Evolutionary conservation across 2,888 invertebrate genomes (phyloP), one percentile per base, ranked within the genome.

Genomic region (Anagyrus pseudococci): DNA sequence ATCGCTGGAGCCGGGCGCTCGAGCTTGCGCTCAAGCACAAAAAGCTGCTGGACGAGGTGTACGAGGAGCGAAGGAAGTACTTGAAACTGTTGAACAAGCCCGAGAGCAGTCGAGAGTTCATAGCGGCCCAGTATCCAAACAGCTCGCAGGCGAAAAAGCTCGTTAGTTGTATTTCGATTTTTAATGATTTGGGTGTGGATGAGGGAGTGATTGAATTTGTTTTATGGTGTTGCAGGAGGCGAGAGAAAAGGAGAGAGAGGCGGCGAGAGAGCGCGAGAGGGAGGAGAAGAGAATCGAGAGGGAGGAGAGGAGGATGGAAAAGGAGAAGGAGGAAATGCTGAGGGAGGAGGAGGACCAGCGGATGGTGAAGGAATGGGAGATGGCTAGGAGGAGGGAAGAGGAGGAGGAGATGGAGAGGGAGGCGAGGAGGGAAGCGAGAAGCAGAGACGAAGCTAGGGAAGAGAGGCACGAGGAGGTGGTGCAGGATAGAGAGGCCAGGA

Each of bases 1-100:
- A 89, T 75, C 88, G 89, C 71, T 93, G 92, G 91, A 87, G 87
- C 70, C 89, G 92, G 73, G 91, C 92, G 1, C 78, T 93, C 58
- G 91, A 92, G 72, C 79, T 92, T 65, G 90, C 91, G 0, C 77
- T 88, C 3, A 90, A 90, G 73, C 87, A 91, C 77, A 89, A 89
- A 76, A 87, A 86, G 3, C 86, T 89, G 71, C 81, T 91, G 19
- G 91, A 91, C 71, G 87, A 88, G 6, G 90, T 93, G n/a, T 77
- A 92, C 52, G 86, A 87, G 40, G 84, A 87, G 70, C 82, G 92
- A 59, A 84, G 85, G 72, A 84, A 85, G 68, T 90, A 90, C 78
- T 81, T 91, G 66, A 81, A 85, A 58, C 82, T 83, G 3, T 81
- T 87, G 47, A 84, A 83, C 22, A 87, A 86, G 73, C 74, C 82